Conservation (phyloP, 2,888 invertebrate genomes). For the Limenitis camilla region DNA sequence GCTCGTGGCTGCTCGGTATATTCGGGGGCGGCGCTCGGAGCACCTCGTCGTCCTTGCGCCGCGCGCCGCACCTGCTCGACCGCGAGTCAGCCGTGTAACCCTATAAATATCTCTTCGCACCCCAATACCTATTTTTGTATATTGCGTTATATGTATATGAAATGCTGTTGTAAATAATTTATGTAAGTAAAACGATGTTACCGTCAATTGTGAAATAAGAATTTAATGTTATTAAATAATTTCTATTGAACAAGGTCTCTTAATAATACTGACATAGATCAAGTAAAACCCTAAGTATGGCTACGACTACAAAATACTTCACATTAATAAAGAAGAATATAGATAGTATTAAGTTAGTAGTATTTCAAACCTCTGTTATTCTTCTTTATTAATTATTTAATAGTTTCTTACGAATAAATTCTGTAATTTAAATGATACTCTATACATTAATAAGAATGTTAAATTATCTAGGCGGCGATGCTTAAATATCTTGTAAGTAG, state of each 20-base stretch:
- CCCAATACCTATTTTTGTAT: slow-evolving; percentile 30
- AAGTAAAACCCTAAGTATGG: slow-evolving; percentile 42
- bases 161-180: slow-evolving; percentile 69
- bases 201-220: slow-evolving; percentile 74
- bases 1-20: slow-evolving; percentile 83
- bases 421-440: too few relatives aligned
- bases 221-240: slow-evolving; percentile 75
- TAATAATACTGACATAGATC: slow-evolving; percentile 72
- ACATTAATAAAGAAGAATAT: not conserved
- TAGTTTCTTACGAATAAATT: too few relatives aligned
- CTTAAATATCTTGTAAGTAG: too few relatives aligned
- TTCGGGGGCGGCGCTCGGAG: slow-evolving; percentile 82
- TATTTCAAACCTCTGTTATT: too few relatives aligned
- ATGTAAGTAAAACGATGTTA: slow-evolving; percentile 75
- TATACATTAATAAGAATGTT: too few relatives aligned
- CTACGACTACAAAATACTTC: slow-evolving; percentile 4
- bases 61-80: slow-evolving; percentile 64
- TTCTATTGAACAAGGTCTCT: slow-evolving; percentile 67
- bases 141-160: slow-evolving; percentile 56
- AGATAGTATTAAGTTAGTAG: not conserved
- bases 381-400: too few relatives aligned
- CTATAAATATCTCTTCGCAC: not conserved
- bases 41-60: slow-evolving; percentile 69
- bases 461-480: too few relatives aligned
- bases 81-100: slow-evolving; percentile 61